These are phyloP conservation scores for Athrips mouffetella DNA, from an alignment of 2,888 invertebrate species.

Conservation along the genomic window DNA sequence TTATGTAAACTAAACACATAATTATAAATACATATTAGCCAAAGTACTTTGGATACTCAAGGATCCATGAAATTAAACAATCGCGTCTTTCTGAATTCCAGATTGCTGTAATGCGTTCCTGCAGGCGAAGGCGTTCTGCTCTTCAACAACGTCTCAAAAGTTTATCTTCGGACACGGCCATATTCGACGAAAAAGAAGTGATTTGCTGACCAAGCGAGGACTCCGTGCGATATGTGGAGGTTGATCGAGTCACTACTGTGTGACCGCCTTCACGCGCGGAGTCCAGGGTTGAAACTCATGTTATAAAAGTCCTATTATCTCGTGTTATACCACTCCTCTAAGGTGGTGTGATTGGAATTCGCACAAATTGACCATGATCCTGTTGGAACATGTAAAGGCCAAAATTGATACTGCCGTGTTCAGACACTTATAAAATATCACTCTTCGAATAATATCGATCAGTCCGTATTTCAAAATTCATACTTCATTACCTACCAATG, in stretches of 20 bases:
- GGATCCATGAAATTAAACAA: no score
- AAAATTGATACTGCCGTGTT: no score
- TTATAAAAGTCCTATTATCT: background rate
- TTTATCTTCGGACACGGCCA: slow-evolving; percentile 89
- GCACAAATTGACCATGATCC: no score
- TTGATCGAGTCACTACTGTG: slow-evolving; percentile 94
- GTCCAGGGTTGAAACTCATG: slow-evolving; percentile 40
- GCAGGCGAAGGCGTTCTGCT: slow-evolving; percentile 85
- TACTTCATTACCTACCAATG: no score
- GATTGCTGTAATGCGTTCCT: slow-evolving; percentile 73
- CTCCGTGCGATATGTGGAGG: slow-evolving; percentile 95
- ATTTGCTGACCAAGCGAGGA: slow-evolving; percentile 98
- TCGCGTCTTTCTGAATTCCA: slow-evolving; percentile 31
- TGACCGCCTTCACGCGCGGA: slow-evolving; percentile 79
- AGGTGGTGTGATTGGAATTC: no score
- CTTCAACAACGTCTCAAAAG: slow-evolving; percentile 89
- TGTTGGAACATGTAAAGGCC: no score
- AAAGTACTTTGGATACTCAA: no score
- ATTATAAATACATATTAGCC: background rate
- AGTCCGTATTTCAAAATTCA: background rate
- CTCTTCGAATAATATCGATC: no score
- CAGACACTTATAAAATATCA: no score
- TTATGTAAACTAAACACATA: background rate
- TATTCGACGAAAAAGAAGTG: slow-evolving; percentile 91
- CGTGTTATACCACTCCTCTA: slow-evolving; percentile 12